These are phyloP conservation scores for Lycodopsis pacificus DNA, from an alignment of 2,797 vertebrate genomes.

Conservation along the genomic window DNA sequence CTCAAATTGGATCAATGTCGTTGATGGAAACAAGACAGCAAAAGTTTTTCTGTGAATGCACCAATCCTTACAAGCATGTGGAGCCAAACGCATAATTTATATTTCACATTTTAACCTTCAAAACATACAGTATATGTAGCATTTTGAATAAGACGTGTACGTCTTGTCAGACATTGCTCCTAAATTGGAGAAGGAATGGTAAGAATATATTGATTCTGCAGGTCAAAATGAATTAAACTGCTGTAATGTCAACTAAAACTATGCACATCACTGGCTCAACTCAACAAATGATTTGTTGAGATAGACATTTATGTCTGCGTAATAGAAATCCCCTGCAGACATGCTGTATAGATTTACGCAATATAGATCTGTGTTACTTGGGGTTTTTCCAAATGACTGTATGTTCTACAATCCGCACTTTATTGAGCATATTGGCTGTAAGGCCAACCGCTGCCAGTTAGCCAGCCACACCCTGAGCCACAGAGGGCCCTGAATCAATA, in stretches of 20 bases:
- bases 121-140: not conserved
- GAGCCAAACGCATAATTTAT: not conserved
- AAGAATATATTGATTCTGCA: not conserved
- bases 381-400: slow-evolving; percentile 61
- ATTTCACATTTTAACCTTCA: not conserved
- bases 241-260: not conserved
- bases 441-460: slow-evolving; percentile 67
- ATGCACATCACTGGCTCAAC: not conserved
- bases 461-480: slow-evolving; percentile 53
- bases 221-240: not conserved
- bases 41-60: not conserved
- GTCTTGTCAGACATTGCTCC: not conserved
- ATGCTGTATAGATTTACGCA: slow-evolving; percentile 52
- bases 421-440: slow-evolving; percentile 79
- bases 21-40: not conserved
- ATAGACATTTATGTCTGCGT: slow-evolving; percentile 24
- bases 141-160: not conserved
- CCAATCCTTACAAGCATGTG: not conserved
- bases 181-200: not conserved
- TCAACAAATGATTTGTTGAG: slow-evolving; percentile 13
- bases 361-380: slow-evolving; percentile 63
- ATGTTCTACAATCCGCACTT: slow-evolving; percentile 69
- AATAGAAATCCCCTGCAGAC: slow-evolving; percentile 33
- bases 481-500: slow-evolving; percentile 79
- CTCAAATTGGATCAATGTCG: not conserved